phyloP scores from a whole-genome alignment of 2,797 vertebrate genomes.

The Toxotes lorentzi region DNA sequence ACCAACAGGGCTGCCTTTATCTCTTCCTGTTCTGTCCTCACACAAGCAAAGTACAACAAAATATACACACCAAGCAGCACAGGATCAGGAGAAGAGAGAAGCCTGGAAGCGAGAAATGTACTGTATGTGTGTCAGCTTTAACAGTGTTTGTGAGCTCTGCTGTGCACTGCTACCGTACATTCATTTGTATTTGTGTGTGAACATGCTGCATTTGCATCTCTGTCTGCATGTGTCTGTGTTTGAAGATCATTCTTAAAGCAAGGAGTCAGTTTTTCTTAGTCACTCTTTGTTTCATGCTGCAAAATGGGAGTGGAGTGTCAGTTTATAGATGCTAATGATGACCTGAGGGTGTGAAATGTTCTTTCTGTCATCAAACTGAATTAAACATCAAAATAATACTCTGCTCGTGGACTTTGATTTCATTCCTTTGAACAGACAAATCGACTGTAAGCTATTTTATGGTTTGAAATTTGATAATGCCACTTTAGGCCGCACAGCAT shows the following conservation, averaged over 20 bases:
- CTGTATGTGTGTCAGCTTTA: conserved; percentile 27
- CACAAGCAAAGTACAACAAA: conserved; percentile 71
- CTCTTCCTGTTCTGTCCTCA: conserved; percentile 83
- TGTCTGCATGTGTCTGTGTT: background rate
- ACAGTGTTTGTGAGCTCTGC: conserved; percentile 11
- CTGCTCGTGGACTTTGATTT: conserved; percentile 8
- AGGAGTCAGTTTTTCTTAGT: conserved; percentile 23
- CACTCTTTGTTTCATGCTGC: conserved; percentile 40
- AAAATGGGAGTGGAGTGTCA: conserved; percentile 32
- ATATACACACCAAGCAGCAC: conserved; percentile 59
- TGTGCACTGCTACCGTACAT: conserved; percentile 2
- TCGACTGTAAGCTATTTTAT: conserved; percentile 31
- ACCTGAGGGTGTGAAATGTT: conserved; percentile 48
- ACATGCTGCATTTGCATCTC: conserved; percentile 44
- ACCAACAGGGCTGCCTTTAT: conserved; percentile 76
- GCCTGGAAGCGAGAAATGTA: conserved; percentile 45
- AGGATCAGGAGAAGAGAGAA: conserved; percentile 33
- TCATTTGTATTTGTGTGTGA: conserved; percentile 21
- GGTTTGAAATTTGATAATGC: conserved; percentile 26
- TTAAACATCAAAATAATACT: conserved; percentile 60
- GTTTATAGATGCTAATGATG: conserved; percentile 62
- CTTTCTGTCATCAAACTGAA: conserved; percentile 61
- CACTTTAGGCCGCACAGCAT: background rate
- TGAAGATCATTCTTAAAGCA: conserved; percentile 24
- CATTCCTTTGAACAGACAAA: conserved; percentile 54